A percentile compares a stretch with the other conserved stretches of the same genome.
These are phyloP conservation scores for Heliconius ismenius DNA, from an alignment of 2,888 invertebrate genomes.

Conservation along the genomic window DNA sequence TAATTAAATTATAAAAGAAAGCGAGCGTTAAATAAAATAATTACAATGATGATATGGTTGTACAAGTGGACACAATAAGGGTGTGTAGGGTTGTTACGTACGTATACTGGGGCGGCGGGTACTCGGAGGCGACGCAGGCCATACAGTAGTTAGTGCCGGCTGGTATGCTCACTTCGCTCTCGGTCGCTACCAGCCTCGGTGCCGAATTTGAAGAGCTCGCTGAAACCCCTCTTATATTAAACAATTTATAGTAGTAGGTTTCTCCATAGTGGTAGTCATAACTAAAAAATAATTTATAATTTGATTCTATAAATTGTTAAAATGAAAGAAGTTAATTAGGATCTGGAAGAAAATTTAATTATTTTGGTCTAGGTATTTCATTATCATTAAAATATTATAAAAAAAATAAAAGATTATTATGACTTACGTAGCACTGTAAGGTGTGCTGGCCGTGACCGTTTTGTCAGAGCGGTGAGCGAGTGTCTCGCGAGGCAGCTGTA, in stretches of 20 bases:
- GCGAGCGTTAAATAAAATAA: neutral
- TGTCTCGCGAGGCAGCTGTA: conserved; percentile 87
- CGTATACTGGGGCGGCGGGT: conserved; percentile 85
- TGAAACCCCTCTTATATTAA: conserved; percentile 35
- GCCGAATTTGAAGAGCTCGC: conserved; percentile 69
- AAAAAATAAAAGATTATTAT: neutral
- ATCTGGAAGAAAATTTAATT: neutral
- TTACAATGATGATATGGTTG: neutral
- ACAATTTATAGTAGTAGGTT: neutral
- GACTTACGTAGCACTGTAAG: conserved; percentile 81
- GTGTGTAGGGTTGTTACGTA: conserved; percentile 52
- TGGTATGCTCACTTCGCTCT: conserved; percentile 76
- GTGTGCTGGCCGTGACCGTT: conserved; percentile 83
- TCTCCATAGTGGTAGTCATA: neutral
- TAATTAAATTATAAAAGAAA: neutral
- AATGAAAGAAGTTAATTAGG: neutral
- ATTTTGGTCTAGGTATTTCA: too few relatives aligned
- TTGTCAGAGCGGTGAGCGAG: conserved; percentile 84
- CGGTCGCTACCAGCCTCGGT: conserved; percentile 80
- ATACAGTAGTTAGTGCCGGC: conserved; percentile 83
- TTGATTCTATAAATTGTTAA: neutral
- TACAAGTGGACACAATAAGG: neutral
- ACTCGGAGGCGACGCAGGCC: conserved; percentile 84
- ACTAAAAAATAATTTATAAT: neutral
- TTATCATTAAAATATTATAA: too few relatives aligned